Evolutionary conservation across 2,113 vertebrate species (phyloP), one percentile per base, ranked within the genome.

Genomic region (Monarcha castaneiventris): DNA sequence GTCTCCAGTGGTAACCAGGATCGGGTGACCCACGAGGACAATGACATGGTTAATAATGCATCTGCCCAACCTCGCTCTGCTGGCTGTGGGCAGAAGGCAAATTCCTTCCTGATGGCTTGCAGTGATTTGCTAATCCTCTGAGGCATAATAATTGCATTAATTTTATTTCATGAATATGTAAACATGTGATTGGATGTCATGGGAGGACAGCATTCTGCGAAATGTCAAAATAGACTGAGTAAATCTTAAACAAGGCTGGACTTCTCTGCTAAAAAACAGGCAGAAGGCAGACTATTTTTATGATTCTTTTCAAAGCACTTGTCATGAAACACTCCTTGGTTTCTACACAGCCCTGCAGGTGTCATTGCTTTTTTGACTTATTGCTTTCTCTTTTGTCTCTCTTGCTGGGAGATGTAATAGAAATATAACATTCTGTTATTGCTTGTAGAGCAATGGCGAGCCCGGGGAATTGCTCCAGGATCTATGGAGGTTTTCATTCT

Each of bases 21-120:
- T 94, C 76, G 78, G 92, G 87, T 94, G 87, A 85, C 92, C 49
- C 85, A 30, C 52, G 37, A 88, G 94, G 90, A 86, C 93, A 93
- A 68, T 79, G 96, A 13, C 86, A 35, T 21, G 56, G 77, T 97
- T 90, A 96, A 93, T 93, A 95, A 96, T 94, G 17, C 85, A 93
- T 93, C 61, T 68, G 69, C 76, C 68, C 76, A 78, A 29, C 94
- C 90, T 72, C 26, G 8, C 44, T 3, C 79, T 52, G 85, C 88
- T 49, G 35, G 13, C 2, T 37, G 16, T 74, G 83, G 76, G 78
- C 80, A 84, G 86, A 84, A 93, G 90, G 88, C 64, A 81, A 54
- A 94, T 84, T 68, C 83, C 76, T 90, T 61, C 96, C 73, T 86
- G 67, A 80, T 5, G 37, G 37, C 85, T 88, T 81, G 93, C 96